phyloP scores from a whole-genome alignment of 2,797 vertebrate species.

The Caiman crocodilus region DNA sequence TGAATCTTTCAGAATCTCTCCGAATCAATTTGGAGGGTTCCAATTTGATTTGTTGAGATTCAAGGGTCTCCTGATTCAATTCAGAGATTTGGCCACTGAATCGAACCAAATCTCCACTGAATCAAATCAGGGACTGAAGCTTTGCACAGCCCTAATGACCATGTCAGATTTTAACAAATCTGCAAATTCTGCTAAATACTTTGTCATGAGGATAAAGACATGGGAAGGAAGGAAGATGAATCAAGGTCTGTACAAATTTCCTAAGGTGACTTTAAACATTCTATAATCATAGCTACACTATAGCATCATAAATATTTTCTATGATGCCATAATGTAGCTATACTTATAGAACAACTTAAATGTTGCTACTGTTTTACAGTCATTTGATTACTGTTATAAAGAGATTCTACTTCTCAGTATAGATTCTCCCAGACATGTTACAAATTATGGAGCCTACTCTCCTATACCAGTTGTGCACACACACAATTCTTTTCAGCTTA shows the following conservation, averaged over 20 bases:
- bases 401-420: constrained; percentile 19
- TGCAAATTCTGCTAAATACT: too few relatives aligned
- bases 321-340: constrained; percentile 16
- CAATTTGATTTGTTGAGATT: too few relatives aligned
- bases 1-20: too few relatives aligned
- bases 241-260: constrained; percentile 16
- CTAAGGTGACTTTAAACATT: constrained; percentile 14
- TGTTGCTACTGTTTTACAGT: constrained; percentile 14
- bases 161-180: too few relatives aligned
- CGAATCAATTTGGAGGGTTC: too few relatives aligned
- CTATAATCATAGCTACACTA: too few relatives aligned
- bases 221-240: neutral
- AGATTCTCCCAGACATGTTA: constrained; percentile 28
- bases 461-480: neutral
- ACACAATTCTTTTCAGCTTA: neutral
- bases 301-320: constrained; percentile 15
- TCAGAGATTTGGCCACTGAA: too few relatives aligned
- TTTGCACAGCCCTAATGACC: too few relatives aligned
- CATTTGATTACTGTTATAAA: constrained; percentile 17
- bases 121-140: too few relatives aligned
- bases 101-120: too few relatives aligned
- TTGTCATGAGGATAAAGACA: too few relatives aligned
- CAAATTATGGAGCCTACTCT: neutral
- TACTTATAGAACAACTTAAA: constrained; percentile 21
- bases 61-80: too few relatives aligned